These are phyloP conservation scores for Carollia perspicillata DNA, from an alignment of 2,113 vertebrate species.

Conservation along the genomic window DNA sequence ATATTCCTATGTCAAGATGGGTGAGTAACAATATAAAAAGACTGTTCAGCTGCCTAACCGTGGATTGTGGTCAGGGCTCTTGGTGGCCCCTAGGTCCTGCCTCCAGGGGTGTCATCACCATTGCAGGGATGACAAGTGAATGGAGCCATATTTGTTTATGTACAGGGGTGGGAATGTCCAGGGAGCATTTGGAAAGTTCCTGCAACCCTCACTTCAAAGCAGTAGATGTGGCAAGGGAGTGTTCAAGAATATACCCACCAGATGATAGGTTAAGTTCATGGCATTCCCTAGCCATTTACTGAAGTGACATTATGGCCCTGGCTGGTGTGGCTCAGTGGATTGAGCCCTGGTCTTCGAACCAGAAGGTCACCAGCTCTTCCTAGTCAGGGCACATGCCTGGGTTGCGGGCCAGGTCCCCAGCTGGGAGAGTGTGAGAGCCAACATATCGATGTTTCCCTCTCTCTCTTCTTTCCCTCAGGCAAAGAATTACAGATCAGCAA, in stretches of 20 bases:
- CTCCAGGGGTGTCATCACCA: background rate
- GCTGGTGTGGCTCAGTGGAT: too few species aligned
- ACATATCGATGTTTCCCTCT: too few species aligned
- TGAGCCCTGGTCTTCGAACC: too few species aligned
- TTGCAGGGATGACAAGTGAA: background rate
- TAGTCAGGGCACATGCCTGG: too few species aligned
- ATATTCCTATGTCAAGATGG: background rate
- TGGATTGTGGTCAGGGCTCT: background rate
- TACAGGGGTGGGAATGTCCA: background rate
- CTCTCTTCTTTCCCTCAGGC: too few species aligned
- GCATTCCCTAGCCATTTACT: background rate
- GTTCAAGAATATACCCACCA: background rate
- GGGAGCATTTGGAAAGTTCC: background rate
- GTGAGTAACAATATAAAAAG: conserved; percentile 16
- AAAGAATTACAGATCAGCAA: too few species aligned
- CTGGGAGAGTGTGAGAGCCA: too few species aligned
- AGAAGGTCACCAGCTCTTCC: too few species aligned
- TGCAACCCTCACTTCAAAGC: background rate
- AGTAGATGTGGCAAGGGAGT: background rate
- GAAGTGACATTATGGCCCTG: background rate
- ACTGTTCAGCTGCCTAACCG: background rate
- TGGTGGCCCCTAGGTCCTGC: background rate
- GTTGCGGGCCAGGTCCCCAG: too few species aligned
- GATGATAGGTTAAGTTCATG: background rate
- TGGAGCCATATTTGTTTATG: background rate